These are phyloP conservation scores for Crocodylus rhombifer DNA, from an alignment of 2,797 vertebrate species.

Conservation along the genomic window DNA sequence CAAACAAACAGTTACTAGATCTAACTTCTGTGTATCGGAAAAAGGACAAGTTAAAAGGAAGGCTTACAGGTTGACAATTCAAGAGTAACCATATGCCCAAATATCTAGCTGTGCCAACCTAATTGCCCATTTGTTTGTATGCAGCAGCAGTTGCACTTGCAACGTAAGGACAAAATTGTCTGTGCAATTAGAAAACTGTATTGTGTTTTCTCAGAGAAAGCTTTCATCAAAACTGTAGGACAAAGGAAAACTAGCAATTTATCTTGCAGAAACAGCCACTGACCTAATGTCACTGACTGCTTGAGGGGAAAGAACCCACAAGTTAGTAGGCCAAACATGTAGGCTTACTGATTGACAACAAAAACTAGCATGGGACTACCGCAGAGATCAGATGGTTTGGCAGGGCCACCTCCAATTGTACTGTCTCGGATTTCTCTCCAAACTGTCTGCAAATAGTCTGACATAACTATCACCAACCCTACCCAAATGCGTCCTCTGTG, in stretches of 20 bases:
- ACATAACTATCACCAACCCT: background rate
- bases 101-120: accelerated
- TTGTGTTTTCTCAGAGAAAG: background rate
- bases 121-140: background rate
- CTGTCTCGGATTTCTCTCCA: slow-evolving; percentile 21
- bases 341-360: slow-evolving; percentile 62
- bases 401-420: background rate
- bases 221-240: background rate
- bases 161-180: slow-evolving; percentile 15
- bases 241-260: background rate
- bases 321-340: background rate
- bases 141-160: background rate
- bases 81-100: background rate
- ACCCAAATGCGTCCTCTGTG: background rate
- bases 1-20: background rate
- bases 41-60: background rate
- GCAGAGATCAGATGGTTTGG: slow-evolving; percentile 45
- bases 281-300: slow-evolving; percentile 33
- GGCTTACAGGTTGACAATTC: background rate
- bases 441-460: background rate
- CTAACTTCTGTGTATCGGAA: background rate
- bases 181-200: background rate
- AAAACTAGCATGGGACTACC: slow-evolving; percentile 8
- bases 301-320: slow-evolving; percentile 43
- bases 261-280: background rate